Evolutionary conservation across 2,888 invertebrate species (phyloP).

Genomic region (Branchellion lobata): DNA sequence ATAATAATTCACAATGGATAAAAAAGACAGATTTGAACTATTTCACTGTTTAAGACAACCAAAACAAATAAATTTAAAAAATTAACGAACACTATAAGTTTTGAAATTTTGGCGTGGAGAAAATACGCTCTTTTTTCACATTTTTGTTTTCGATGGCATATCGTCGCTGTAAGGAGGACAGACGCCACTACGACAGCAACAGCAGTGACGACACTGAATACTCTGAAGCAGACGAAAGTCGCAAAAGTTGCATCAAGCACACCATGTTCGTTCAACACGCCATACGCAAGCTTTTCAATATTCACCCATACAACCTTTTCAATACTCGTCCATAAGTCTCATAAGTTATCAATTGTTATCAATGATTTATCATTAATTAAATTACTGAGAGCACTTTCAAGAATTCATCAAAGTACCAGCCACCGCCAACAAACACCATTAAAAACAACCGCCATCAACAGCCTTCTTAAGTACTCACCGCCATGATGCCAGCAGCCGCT

Average conservation of each 20-base stretch:
- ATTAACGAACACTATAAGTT: neutral
- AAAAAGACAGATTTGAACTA: no score
- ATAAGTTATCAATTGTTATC: neutral
- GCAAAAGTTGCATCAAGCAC: constrained; percentile 51
- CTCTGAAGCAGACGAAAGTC: constrained; percentile 52
- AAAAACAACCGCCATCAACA: no score
- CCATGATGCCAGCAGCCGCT: no score
- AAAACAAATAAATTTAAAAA: no score
- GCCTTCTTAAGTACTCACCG: no score
- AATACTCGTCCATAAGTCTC: neutral
- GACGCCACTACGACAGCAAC: constrained; percentile 51
- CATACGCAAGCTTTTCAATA: no score
- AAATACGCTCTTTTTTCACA: neutral
- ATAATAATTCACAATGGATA: no score
- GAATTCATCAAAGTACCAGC: neutral
- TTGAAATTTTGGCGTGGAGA: neutral
- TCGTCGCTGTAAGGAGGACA: constrained; percentile 48
- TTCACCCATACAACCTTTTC: neutral
- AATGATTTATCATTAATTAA: neutral
- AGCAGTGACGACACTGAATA: constrained; percentile 53
- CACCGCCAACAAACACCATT: neutral
- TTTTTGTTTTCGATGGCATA: constrained; percentile 49
- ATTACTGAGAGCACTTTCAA: neutral
- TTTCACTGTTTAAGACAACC: no score
- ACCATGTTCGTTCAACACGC: constrained; percentile 45